Base-by-base conservation (phyloP, 2,797 vertebrate species). In the Atherinosoma microstoma region DNA sequence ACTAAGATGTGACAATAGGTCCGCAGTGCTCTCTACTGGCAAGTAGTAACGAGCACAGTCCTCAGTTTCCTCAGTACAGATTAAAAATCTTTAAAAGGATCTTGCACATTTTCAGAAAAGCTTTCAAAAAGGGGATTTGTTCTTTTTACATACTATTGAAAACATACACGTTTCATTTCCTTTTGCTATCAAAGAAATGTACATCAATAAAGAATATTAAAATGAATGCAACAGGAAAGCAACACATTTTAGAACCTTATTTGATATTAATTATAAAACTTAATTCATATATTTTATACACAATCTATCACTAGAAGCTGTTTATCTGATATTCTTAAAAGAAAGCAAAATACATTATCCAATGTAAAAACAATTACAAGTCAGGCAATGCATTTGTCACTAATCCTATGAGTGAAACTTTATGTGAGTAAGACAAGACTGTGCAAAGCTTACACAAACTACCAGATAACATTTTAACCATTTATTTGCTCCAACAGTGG, bases 11-110 rank as follows among this genome's bases (percentile, higher is more conserved):
- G 54, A 75, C 29, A 68, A 36, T 20, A 83, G 74, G 72, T 5
- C 76, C 40, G 65, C 76, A 91, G 83, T 75, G 79, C 89, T 49
- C 84, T 83, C 88, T 92, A 68, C 58, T 87, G 89, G 87, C 15
- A 65, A 74, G 29, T 77, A 29, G 6, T 53, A 1, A 63, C 42
- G 3, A 13, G 35, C 29, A 18, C 5, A 6, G 13, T 51, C 9
- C 3, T 38, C 12, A 9, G 36, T 24, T 22, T 64, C n/a, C 53
- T 54, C 58, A 32, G 12, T 30, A 16, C 11, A 58, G 0, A 8
- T 4, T 9, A 10, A 11, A 61, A 4, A 2, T 22, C 10, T 65
- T 40, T 12, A 56, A 29, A 12, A 45, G 45, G 18, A 53, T 57
- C 4, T 30, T n/a, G 11, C 4, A 20, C 35, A 22, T 73, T 9